Evolutionary conservation across 2,797 vertebrate genomes (phyloP), one percentile per base, ranked within the genome.

Genomic region (Salarias fasciatus): DNA sequence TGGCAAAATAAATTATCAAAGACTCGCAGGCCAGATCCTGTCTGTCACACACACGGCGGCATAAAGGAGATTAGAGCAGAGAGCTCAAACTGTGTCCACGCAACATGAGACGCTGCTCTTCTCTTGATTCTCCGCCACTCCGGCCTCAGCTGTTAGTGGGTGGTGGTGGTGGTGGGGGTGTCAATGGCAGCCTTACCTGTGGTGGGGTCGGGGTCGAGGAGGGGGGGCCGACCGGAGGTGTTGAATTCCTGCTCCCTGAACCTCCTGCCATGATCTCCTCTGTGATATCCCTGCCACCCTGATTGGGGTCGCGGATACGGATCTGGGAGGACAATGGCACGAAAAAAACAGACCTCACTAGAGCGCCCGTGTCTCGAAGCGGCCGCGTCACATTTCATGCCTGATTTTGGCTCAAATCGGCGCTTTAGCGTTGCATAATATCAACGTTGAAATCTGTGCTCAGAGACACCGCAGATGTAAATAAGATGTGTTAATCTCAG

Each of bases 261-360:
- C 86, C 89, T 61, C 92, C 93, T 8, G 96, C 96, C 97, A 99
- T 96, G 77, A 99, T 99, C 89, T 99, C 98, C 79, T 99, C 98
- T 0, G 98, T 99, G 91, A 99, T 97, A 76, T 99, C 98, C 91
- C 92, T 95, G 76, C 98, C 98, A 18, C 97, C 97, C 87, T 98
- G 98, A 90, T 97, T 99, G 58, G 97, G 98, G 91, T 99, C 98
- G 63, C 98, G 93, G 84, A 99, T 99, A 80, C 98, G 95, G 91
- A 99, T 99, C 98, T 99, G 80, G 0, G 64, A 86, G 79, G 72
- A 89, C 85, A 90, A 88, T 79, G 73, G 66, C 53, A 65, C 78
- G 73, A 78, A 87, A 75, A 68, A 72, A 38, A 38, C 49, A 85
- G 42, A 78, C 53, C 84, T 84, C 69, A 90, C 89, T 90, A 84